A percentile compares a stretch with the other conserved stretches of the same genome.
phyloP scores from a whole-genome alignment of 2,797 vertebrate genomes.

The Cyprinodon diabolis region DNA sequence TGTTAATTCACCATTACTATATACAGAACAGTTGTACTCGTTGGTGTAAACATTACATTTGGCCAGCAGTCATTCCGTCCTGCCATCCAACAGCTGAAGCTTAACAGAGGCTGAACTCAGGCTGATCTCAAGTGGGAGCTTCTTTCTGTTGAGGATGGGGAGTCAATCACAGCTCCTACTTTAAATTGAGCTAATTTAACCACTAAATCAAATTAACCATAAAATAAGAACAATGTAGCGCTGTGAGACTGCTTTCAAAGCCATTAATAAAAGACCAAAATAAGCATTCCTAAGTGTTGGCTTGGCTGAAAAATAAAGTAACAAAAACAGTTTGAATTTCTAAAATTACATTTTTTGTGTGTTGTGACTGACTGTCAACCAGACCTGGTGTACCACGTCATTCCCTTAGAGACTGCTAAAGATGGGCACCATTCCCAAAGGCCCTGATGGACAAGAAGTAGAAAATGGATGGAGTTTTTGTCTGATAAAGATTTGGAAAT shows the following conservation, averaged over 20 bases:
- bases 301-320: too few species aligned
- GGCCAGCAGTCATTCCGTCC: constrained; percentile 55
- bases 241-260: neutral
- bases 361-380: too few species aligned
- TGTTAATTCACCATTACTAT: constrained; percentile 52
- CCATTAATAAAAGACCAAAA: too few species aligned
- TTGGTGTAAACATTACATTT: constrained; percentile 71
- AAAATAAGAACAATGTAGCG: neutral
- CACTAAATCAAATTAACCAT: neutral
- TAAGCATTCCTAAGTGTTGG: too few species aligned
- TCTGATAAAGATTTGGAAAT: too few species aligned
- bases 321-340: too few species aligned
- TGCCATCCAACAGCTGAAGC: constrained; percentile 69
- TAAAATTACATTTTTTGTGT: too few species aligned
- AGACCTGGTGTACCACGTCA: too few species aligned
- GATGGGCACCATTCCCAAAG: too few species aligned
- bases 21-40: constrained; percentile 64
- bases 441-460: too few species aligned
- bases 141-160: constrained; percentile 39
- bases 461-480: too few species aligned
- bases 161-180: constrained; percentile 37
- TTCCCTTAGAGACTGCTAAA: too few species aligned
- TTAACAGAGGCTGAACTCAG: constrained; percentile 44
- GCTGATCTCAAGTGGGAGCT: constrained; percentile 24
- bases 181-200: neutral